phyloP scores from a whole-genome alignment of 2,888 invertebrate species.

The Ypsolopha sequella region DNA sequence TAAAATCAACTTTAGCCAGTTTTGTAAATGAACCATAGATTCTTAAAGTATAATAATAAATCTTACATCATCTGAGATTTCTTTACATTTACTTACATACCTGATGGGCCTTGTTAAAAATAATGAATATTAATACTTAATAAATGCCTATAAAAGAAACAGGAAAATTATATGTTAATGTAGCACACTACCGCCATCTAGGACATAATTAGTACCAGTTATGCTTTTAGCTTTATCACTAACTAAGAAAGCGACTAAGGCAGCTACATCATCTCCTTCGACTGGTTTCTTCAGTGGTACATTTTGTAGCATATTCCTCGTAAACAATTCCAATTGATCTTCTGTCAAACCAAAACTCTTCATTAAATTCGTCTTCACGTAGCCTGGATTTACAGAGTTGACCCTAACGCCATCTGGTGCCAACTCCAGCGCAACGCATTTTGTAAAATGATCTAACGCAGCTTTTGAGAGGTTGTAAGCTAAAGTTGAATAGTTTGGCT shows the following conservation, averaged over 20 bases:
- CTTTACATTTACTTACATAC: too few species aligned
- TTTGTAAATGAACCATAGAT: too few species aligned
- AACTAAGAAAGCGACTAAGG: conserved; percentile 89
- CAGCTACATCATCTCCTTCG: conserved; percentile 86
- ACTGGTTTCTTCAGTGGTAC: conserved; percentile 91
- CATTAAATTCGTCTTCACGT: conserved; percentile 87
- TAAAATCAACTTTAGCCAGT: too few species aligned
- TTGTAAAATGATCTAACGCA: conserved; percentile 94
- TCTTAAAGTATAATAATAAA: too few species aligned
- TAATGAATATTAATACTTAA: too few species aligned
- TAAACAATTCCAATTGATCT: conserved; percentile 83
- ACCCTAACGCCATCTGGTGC: conserved; percentile 85
- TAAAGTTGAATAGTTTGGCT: conserved; percentile 77
- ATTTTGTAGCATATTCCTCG: conserved; percentile 73
- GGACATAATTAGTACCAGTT: conserved; percentile 76
- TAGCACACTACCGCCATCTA: conserved; percentile 46
- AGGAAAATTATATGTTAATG: conserved; percentile 15
- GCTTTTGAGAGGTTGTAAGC: conserved; percentile 94
- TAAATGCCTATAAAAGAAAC: too few species aligned
- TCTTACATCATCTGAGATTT: too few species aligned
- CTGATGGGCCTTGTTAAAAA: too few species aligned
- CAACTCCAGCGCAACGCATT: conserved; percentile 88
- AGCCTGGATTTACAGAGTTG: conserved; percentile 96
- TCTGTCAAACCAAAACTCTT: conserved; percentile 69
- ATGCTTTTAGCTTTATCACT: conserved; percentile 88